Conservation (phyloP, 2,888 invertebrate species). For the Polyommatus iphigenia region DNA sequence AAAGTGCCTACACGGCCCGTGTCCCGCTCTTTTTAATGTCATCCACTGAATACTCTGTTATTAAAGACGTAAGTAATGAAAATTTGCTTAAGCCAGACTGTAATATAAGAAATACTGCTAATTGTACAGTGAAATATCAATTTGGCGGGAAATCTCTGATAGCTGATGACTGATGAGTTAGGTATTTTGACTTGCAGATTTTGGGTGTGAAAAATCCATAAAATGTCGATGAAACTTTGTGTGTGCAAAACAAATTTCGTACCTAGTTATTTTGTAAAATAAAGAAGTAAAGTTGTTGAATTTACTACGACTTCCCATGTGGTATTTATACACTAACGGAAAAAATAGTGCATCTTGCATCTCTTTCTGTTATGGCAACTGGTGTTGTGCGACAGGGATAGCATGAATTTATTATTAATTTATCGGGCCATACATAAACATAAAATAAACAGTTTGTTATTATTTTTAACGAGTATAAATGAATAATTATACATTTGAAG, state of each 20-base stretch:
- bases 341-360: conserved; percentile 49
- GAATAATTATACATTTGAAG: background rate
- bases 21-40: conserved; percentile 79
- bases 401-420: conserved; percentile 50
- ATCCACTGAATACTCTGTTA: conserved; percentile 47
- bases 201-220: background rate
- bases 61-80: conserved; percentile 5
- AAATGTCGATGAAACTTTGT: background rate
- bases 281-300: background rate
- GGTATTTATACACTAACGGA: conserved; percentile 46
- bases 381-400: conserved; percentile 46
- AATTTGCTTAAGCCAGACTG: background rate
- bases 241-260: background rate
- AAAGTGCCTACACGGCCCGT: conserved; percentile 64
- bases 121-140: conserved; percentile 39
- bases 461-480: background rate
- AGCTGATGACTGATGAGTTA: conserved; percentile 35
- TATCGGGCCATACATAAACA: background rate
- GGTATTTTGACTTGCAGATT: conserved; percentile 36
- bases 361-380: conserved; percentile 50
- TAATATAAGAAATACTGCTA: background rate
- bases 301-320: conserved; percentile 28
- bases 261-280: background rate
- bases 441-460: background rate
- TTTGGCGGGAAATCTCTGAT: conserved; percentile 64